Evolutionary conservation across 2,888 invertebrate species (phyloP), one percentile per base, ranked within the genome.

Genomic region (Papilio gigon): DNA sequence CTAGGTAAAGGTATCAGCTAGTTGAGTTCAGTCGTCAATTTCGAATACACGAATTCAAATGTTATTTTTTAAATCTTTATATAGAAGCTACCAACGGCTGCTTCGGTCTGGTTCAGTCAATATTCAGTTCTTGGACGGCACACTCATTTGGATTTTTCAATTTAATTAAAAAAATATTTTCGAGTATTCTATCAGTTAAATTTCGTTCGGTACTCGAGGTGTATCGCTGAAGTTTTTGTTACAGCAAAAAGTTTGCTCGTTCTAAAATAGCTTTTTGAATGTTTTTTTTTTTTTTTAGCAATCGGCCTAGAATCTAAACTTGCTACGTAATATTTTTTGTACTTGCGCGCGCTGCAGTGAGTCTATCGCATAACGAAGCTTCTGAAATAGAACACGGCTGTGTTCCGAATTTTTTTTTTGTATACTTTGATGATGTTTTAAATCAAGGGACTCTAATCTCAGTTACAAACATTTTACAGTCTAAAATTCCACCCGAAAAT

Each of bases 211-310:
- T 17, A 27, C 53, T 56, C 53, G 53, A 56, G 17, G 53, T 50
- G 47, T 56, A 56, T 30, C 50, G 50, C n/a, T 20, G 35, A 25
- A 40, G 22, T 65, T 47, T 65, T 53, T 64, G 50, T 53, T 50
- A 63, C 22, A 56, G 27, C 22, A 64, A 64, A 64, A 40, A 42
- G 25, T 17, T 27, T 35, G 56, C 56, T 27, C 27, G 37, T 56
- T 65, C 56, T 37, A 50, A 64, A 64, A 64, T 64, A 47, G 65
- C 56, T 56, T 56, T 65, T 65, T 65, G 65, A 56, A 65, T 30
- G 53, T 56, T 56, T 27, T 53, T 50, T 63, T 27, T 53, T 50
- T 63, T 62, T 63, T 53, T 56, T 30, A 65, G n/a, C 65, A 40
- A 56, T 65, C 65, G 65, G 65, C 56, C 65, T 27, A 65, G 65